These are phyloP conservation scores for Mesocentrotus franciscanus DNA, from an alignment of 53 echinoderm and acorn worm species.

Conservation along the genomic window DNA sequence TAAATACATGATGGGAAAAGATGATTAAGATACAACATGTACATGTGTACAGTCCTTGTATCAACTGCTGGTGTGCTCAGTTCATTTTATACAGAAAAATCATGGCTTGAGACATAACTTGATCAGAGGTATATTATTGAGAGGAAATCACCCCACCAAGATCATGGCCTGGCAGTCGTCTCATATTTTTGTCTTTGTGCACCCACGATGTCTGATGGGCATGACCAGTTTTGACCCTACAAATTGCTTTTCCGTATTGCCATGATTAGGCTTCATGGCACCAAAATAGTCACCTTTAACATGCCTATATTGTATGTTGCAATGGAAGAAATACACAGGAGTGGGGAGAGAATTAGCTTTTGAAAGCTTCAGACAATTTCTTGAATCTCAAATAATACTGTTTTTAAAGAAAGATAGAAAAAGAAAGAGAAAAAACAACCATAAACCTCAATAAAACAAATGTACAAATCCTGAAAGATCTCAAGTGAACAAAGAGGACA, in stretches of 20 bases:
- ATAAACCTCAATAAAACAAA: too few species aligned
- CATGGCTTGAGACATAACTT: background rate
- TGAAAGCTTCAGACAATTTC: background rate
- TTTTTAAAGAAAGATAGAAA: too few species aligned
- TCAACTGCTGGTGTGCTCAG: background rate
- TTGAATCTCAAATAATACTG: background rate
- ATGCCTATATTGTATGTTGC: background rate
- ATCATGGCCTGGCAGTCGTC: slow-evolving; percentile 3
- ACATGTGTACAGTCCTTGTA: too few species aligned
- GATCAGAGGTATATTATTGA: background rate
- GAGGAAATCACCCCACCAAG: slow-evolving; percentile 15
- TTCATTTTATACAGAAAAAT: background rate
- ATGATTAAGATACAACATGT: too few species aligned
- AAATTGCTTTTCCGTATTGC: slow-evolving; percentile 45
- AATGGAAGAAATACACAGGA: background rate
- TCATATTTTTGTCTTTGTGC: background rate
- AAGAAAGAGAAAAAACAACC: too few species aligned
- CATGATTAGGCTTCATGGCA: background rate
- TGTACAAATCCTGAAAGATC: too few species aligned
- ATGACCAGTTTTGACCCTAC: slow-evolving; percentile 40
- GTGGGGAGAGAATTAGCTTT: background rate
- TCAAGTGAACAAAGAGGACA: too few species aligned
- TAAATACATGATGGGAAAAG: too few species aligned
- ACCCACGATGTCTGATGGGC: slow-evolving; percentile 6
- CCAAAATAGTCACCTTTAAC: slow-evolving; percentile 8